phyloP scores from a whole-genome alignment of 2,888 invertebrate genomes.

The Cheiracanthium punctorium region DNA sequence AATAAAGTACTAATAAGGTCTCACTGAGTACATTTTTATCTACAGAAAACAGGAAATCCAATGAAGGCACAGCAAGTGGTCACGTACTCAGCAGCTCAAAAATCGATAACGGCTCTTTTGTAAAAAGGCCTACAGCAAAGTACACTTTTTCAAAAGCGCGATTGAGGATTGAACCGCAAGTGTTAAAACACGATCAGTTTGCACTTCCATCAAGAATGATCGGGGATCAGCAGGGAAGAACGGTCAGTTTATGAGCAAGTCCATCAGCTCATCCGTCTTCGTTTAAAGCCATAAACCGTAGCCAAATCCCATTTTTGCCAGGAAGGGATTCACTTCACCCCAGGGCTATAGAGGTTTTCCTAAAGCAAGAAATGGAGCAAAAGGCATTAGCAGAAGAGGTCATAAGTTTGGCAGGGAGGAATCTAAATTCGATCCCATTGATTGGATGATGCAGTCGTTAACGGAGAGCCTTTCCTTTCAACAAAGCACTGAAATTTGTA shows the following conservation, averaged over 20 bases:
- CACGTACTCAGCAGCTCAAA: too few relatives aligned
- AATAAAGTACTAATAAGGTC: too few relatives aligned
- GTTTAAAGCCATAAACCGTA: not conserved
- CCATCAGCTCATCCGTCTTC: not conserved
- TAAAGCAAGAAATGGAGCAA: not conserved
- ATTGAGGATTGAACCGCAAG: not conserved
- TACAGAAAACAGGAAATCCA: too few relatives aligned
- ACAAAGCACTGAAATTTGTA: too few relatives aligned
- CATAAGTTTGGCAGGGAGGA: not conserved
- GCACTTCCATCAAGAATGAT: not conserved
- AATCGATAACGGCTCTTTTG: too few relatives aligned
- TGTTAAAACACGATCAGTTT: not conserved
- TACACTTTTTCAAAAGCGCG: too few relatives aligned
- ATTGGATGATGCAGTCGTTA: too few relatives aligned
- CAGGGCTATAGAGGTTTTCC: not conserved
- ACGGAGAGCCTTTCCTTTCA: too few relatives aligned
- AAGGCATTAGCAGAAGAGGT: not conserved
- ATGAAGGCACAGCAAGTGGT: too few relatives aligned
- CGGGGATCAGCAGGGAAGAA: not conserved
- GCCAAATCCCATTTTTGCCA: not conserved
- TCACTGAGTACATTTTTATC: too few relatives aligned
- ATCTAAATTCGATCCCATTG: not conserved
- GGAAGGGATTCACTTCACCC: not conserved
- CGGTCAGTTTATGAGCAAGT: not conserved
- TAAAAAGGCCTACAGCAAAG: too few relatives aligned